Conservation (phyloP, 2,113 vertebrate species). For the Herpetotheres cachinnans region DNA sequence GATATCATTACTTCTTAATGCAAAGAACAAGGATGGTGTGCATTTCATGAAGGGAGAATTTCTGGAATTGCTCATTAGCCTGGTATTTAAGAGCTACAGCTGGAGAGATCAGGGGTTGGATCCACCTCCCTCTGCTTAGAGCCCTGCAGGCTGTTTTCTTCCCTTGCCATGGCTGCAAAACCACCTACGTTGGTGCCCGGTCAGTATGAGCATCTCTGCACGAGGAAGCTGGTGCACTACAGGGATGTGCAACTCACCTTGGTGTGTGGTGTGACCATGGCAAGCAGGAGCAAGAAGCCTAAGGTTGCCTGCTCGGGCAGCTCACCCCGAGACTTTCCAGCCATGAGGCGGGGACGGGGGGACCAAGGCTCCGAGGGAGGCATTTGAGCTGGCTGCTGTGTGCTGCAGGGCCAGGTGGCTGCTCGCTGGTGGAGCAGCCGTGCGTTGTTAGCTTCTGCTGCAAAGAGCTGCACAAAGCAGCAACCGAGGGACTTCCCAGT, state of each 20-base stretch:
- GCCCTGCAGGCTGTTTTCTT: neutral
- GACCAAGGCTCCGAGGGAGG: neutral
- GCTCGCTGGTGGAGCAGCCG: neutral
- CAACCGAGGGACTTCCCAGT: neutral
- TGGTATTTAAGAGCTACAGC: neutral
- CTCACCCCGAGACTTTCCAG: neutral
- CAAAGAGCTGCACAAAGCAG: neutral
- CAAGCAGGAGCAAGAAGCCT: neutral
- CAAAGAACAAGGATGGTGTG: neutral
- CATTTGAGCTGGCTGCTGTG: neutral
- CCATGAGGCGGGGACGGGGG: neutral
- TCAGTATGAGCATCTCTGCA: neutral
- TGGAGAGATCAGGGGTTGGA: neutral
- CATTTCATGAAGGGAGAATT: neutral
- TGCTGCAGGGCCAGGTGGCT: neutral
- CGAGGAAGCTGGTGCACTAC: neutral
- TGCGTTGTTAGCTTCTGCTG: neutral
- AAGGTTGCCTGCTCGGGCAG: neutral
- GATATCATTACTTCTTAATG: neutral
- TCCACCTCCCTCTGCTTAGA: neutral
- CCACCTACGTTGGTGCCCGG: neutral
- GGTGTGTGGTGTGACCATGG: rapidly evolving
- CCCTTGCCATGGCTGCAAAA: neutral
- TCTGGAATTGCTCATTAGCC: neutral
- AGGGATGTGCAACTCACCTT: rapidly evolving